Base-by-base conservation (phyloP, 2,113 vertebrate species). In the Siniperca chuatsi region DNA sequence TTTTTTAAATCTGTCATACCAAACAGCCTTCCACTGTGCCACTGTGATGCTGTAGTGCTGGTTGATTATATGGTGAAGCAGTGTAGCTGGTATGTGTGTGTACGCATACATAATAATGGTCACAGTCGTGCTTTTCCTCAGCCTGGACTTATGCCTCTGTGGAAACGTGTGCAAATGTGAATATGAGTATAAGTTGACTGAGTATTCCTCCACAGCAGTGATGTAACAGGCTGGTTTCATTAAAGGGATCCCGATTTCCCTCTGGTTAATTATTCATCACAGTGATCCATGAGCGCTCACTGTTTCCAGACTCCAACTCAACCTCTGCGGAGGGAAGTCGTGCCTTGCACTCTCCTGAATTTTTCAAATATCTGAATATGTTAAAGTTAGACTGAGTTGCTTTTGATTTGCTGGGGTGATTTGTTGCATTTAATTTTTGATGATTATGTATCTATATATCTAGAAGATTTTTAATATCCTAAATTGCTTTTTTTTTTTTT, bases 221-320 rank as follows among this genome's bases (percentile, higher is more conserved):
- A 88, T 87, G 75, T 73, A 89, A 76, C 57, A 62, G 69, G 18
- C 79, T 46, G 55, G 40, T 90, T 83, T 87, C 73, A 89, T 88
- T 89, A 87, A 69, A 84, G 66, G 21, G 58, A 78, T 82, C 55
- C 78, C 25, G 46, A 77, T 89, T 89, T 91, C 81, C 73, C 37
- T 81, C 76, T 42, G 61, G 60, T 92, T 84, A 87, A 93, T 89
- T 83, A 90, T 93, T 90, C 64, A 93, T 92, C 80, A 89, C 71
- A 85, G 78, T 29, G 11, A 80, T 90, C 58, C 72, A 75, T 6
- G 4, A 71, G 42, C n/a, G 13, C 78, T 84, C 75, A 11, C 71
- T 25, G 79, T 66, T 84, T 83, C 79, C 64, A 58, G 44, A 71
- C 54, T 70, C 54, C 50, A 18, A 7, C 65, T 73, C 81, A 42